Evolutionary conservation across 2,888 invertebrate genomes (phyloP).

Genomic region (Polydrusus cervinus): DNA sequence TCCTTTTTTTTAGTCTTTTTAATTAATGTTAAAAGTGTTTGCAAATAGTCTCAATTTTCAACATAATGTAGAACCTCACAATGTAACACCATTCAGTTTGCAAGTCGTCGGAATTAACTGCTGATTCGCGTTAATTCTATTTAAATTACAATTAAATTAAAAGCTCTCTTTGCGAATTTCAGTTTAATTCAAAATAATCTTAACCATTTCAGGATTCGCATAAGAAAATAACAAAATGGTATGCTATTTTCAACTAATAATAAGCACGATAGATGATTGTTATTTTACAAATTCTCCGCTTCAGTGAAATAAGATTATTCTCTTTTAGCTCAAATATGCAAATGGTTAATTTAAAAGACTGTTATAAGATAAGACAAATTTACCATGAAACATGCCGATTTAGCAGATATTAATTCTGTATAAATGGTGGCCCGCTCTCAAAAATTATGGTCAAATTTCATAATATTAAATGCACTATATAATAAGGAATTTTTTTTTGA

Average conservation of each 20-base stretch:
- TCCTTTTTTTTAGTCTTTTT: too few relatives aligned
- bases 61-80: too few relatives aligned
- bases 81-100: too few relatives aligned
- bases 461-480: too few relatives aligned
- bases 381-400: neutral
- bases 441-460: too few relatives aligned
- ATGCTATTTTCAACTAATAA: conserved; percentile 23
- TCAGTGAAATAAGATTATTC: conserved; percentile 7
- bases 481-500: too few relatives aligned
- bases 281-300: conserved; percentile 10
- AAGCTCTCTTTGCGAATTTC: conserved; percentile 4
- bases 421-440: too few relatives aligned
- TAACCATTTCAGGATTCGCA: neutral
- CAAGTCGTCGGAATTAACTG: neutral
- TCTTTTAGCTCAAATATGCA: neutral
- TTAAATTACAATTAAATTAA: conserved; percentile 15
- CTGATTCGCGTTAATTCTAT: neutral
- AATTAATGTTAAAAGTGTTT: too few relatives aligned
- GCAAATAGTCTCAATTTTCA: too few relatives aligned
- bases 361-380: neutral
- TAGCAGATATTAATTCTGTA: too few relatives aligned
- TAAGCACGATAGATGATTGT: conserved; percentile 17
- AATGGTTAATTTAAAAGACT: too few relatives aligned
- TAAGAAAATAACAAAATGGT: conserved; percentile 3
- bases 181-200: neutral